These are phyloP conservation scores for Eupleurogrammus muticus DNA, from an alignment of 2,797 vertebrate genomes.

Conservation along the genomic window DNA sequence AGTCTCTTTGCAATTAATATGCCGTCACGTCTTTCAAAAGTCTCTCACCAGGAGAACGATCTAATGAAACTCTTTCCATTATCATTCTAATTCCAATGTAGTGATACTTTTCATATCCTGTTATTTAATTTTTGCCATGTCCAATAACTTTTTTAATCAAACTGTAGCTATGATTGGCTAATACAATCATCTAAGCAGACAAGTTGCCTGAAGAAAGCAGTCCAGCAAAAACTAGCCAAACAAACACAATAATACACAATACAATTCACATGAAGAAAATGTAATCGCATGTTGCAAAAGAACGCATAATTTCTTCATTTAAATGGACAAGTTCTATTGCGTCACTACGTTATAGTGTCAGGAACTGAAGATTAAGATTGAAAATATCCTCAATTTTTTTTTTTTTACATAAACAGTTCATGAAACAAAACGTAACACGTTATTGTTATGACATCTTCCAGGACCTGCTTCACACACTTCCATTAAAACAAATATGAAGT, in stretches of 20 bases:
- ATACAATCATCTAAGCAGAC: slow-evolving; percentile 71
- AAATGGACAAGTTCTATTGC: slow-evolving; percentile 42
- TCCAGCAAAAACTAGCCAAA: slow-evolving; percentile 63
- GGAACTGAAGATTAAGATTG: slow-evolving; percentile 25
- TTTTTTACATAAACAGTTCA: slow-evolving; percentile 34
- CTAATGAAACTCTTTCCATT: slow-evolving; percentile 31
- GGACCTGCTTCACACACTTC: slow-evolving; percentile 50
- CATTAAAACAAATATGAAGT: slow-evolving; percentile 52
- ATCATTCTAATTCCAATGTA: slow-evolving; percentile 24
- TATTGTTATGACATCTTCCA: slow-evolving; percentile 26
- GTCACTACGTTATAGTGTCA: slow-evolving; percentile 31
- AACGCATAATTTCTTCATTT: slow-evolving; percentile 52
- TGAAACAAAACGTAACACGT: slow-evolving; percentile 36
- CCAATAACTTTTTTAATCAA: slow-evolving; percentile 34
- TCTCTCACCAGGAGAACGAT: slow-evolving; percentile 75
- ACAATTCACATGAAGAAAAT: slow-evolving; percentile 63
- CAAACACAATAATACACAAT: slow-evolving; percentile 21
- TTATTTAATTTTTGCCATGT: slow-evolving; percentile 18
- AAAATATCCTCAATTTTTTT: too few relatives aligned
- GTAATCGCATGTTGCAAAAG: slow-evolving; percentile 47
- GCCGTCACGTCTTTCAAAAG: slow-evolving; percentile 49
- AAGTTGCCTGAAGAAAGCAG: slow-evolving; percentile 46
- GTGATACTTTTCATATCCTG: slow-evolving; percentile 37
- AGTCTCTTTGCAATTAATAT: slow-evolving; percentile 59
- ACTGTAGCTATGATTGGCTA: slow-evolving; percentile 55